These are phyloP conservation scores for Nasonia giraulti DNA, from an alignment of 1,140 invertebrate species.

Conservation along the genomic window DNA sequence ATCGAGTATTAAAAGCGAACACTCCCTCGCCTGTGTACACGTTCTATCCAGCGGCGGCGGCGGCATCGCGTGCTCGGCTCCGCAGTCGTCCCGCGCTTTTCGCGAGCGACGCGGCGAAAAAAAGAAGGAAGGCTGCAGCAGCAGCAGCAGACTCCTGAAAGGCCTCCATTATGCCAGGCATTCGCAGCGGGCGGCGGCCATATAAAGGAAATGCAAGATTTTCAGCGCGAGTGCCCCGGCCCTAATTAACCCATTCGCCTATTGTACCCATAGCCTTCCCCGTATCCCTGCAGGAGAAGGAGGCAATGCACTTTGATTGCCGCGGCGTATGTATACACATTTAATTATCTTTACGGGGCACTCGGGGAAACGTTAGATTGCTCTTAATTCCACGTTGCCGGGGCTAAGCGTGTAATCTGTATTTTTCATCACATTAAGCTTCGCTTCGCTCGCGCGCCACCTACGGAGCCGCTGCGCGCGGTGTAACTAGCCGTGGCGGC, in stretches of 20 bases:
- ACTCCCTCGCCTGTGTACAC: not conserved
- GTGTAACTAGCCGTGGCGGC: not conserved
- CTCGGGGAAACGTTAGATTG: slow-evolving; percentile 51
- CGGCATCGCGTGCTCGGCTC: not conserved
- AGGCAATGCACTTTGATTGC: slow-evolving; percentile 47
- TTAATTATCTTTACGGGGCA: slow-evolving; percentile 55
- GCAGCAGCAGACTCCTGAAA: not conserved
- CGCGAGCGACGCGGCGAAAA: not conserved
- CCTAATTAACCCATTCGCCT: slow-evolving; percentile 54
- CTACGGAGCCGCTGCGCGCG: not conserved
- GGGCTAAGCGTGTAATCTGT: slow-evolving; percentile 52
- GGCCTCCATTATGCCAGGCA: not conserved
- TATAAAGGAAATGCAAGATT: slow-evolving; percentile 42
- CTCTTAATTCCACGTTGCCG: slow-evolving; percentile 53
- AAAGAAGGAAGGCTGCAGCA: not conserved
- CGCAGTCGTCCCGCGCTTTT: not conserved
- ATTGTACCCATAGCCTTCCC: not conserved
- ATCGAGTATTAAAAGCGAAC: not conserved
- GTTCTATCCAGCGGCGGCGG: not conserved
- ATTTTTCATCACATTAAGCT: slow-evolving; percentile 34
- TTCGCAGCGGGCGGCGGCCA: not conserved
- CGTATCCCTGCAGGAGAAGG: not conserved
- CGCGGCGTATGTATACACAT: slow-evolving; percentile 46
- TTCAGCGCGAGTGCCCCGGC: slow-evolving; percentile 22
- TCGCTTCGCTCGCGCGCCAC: not conserved